Evolutionary conservation across 2,888 invertebrate species (phyloP).

Genomic region (Apocheima hispidaria): DNA sequence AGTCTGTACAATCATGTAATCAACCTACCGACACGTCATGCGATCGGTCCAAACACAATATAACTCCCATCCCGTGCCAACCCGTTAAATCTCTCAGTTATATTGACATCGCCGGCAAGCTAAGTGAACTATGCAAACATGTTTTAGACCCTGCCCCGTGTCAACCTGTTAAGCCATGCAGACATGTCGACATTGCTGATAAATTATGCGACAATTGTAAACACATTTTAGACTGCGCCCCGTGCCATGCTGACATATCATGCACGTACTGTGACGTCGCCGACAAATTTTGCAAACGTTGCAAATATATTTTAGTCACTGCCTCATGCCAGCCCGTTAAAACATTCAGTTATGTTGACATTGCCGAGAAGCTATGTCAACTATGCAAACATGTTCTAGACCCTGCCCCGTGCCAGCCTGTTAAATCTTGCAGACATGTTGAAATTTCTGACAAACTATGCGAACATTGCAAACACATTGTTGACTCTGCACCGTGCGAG

Average conservation of each 20-base stretch:
- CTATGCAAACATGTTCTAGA: slow-evolving; percentile 4
- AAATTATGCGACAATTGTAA: not conserved
- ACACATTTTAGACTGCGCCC: not conserved
- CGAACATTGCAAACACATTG: slow-evolving; percentile 1
- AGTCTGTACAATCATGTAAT: not conserved
- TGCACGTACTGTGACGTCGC: slow-evolving; percentile 2
- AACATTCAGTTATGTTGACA: not conserved
- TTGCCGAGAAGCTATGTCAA: slow-evolving; percentile 1
- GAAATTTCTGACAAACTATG: slow-evolving; percentile 1
- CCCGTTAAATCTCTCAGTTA: not conserved
- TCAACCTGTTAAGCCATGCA: not conserved
- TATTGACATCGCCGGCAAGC: slow-evolving; percentile 2
- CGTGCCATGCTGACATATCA: not conserved
- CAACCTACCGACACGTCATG: not conserved
- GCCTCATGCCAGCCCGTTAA: not conserved
- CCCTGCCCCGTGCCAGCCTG: slow-evolving; percentile 1
- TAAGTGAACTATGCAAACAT: slow-evolving; percentile 4
- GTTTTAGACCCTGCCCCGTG: not conserved
- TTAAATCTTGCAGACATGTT: slow-evolving; percentile 2
- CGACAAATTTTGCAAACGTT: slow-evolving; percentile 1
- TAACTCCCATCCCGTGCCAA: not conserved
- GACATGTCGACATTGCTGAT: not conserved
- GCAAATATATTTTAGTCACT: not conserved
- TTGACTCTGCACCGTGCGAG: slow-evolving; percentile 2
- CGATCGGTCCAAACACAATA: not conserved